Conservation (phyloP, 2,113 vertebrate genomes). For the Microtus pennsylvanicus region DNA sequence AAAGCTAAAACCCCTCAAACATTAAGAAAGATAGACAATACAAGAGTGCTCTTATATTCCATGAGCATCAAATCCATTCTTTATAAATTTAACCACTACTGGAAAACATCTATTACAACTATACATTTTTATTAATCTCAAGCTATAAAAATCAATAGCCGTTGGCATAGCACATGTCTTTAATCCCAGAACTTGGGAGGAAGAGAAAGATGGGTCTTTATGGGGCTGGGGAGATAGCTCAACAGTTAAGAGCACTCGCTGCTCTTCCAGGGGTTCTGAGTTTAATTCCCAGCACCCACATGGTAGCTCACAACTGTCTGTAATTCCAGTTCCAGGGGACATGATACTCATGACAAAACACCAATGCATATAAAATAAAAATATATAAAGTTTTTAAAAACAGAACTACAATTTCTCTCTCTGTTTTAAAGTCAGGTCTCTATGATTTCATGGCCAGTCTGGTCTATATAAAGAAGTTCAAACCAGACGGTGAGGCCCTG, state of each 20-base stretch:
- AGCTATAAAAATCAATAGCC: constrained; percentile 12
- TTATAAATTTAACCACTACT: constrained; percentile 8
- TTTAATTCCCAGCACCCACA: too few relatives aligned
- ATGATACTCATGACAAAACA: too few relatives aligned
- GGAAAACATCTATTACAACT: not conserved
- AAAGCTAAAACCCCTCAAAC: not conserved
- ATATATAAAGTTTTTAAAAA: too few relatives aligned
- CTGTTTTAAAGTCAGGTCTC: not conserved
- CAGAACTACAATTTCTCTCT: too few relatives aligned
- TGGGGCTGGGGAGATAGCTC: too few relatives aligned
- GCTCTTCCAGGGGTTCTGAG: too few relatives aligned
- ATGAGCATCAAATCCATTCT: constrained; percentile 10
- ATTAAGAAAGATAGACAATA: not conserved
- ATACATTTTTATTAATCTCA: constrained; percentile 9
- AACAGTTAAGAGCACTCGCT: too few relatives aligned
- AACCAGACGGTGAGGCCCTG: not conserved
- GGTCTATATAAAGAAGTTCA: not conserved
- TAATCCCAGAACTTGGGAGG: not conserved
- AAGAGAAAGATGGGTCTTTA: not conserved
- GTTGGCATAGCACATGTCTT: not conserved
- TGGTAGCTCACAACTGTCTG: too few relatives aligned
- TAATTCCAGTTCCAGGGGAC: too few relatives aligned
- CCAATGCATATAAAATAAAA: too few relatives aligned
- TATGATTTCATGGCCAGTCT: not conserved
- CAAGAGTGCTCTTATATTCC: not conserved